Percentiles rank a stretch among this genome's conserved stretches.
Conservation (phyloP, 2,888 invertebrate species). For the Nemotelus pantherinus region DNA sequence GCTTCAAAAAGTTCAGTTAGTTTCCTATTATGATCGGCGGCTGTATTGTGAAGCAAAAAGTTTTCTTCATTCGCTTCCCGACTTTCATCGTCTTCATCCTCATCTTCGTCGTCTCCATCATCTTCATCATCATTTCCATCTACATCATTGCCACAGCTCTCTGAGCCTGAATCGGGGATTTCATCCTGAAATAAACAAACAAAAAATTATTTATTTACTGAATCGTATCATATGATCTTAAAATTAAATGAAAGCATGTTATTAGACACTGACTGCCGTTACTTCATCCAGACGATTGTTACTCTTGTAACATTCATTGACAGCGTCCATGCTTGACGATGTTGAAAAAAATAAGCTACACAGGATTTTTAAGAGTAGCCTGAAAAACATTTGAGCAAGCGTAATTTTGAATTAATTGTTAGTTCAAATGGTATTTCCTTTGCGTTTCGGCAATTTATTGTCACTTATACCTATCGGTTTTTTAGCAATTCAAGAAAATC, state of each 20-base stretch:
- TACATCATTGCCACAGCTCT: slow-evolving; percentile 63
- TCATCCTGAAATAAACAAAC: slow-evolving; percentile 59
- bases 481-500: neutral
- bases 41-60: slow-evolving; percentile 66
- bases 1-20: slow-evolving; percentile 94
- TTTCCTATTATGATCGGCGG: slow-evolving; percentile 65
- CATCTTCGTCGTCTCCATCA: slow-evolving; percentile 64
- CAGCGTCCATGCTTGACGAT: slow-evolving; percentile 19
- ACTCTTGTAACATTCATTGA: neutral
- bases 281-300: neutral
- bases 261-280: too few species aligned
- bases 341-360: slow-evolving; percentile 1
- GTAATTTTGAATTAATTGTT: too few species aligned
- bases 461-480: too few species aligned
- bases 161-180: slow-evolving; percentile 64
- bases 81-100: slow-evolving; percentile 61
- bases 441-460: too few species aligned
- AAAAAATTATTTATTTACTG: neutral
- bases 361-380: slow-evolving; percentile 14
- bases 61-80: slow-evolving; percentile 61
- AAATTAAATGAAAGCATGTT: neutral
- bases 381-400: neutral
- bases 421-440: too few species aligned
- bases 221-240: neutral
- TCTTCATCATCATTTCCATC: slow-evolving; percentile 65